A percentile compares a stretch with the other conserved stretches of the same genome.
Evolutionary conservation across 2,797 vertebrate genomes (phyloP).

Genomic region (Girardinus metallicus): DNA sequence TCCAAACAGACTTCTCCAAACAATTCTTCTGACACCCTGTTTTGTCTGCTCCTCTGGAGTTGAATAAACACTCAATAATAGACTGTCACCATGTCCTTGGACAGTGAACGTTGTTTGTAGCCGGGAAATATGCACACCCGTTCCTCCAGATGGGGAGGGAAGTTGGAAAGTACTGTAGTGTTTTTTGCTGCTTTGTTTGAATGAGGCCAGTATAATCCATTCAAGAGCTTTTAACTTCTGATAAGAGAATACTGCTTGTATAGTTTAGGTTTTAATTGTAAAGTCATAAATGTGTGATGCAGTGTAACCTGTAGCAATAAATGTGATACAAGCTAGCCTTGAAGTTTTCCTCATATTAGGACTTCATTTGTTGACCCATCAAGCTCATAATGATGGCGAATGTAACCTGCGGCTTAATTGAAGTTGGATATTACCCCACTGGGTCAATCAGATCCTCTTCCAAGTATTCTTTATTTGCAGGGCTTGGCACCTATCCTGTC

Average conservation of each 20-base stretch:
- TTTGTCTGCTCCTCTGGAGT: slow-evolving; percentile 64
- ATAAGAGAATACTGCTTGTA: slow-evolving; percentile 31
- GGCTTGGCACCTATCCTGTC: slow-evolving; percentile 69
- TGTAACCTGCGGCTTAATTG: slow-evolving; percentile 48
- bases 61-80: slow-evolving; percentile 70
- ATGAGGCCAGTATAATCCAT: slow-evolving; percentile 28
- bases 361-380: slow-evolving; percentile 19
- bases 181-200: slow-evolving; percentile 56
- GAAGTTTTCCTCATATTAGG: slow-evolving; percentile 11
- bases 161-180: slow-evolving; percentile 18
- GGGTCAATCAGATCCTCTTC: slow-evolving; percentile 61
- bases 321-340: slow-evolving; percentile 10
- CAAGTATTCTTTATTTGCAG: slow-evolving; percentile 50
- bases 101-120: slow-evolving; percentile 45
- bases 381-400: slow-evolving; percentile 16
- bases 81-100: slow-evolving; percentile 53
- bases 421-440: slow-evolving; percentile 62
- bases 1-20: slow-evolving; percentile 55
- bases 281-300: slow-evolving; percentile 9
- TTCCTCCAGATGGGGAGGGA: slow-evolving; percentile 24
- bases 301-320: not conserved
- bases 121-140: slow-evolving; percentile 56
- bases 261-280: slow-evolving; percentile 38
- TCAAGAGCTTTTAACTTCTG: slow-evolving; percentile 35
- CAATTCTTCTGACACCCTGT: slow-evolving; percentile 56